Percentiles rank a stretch among this genome's conserved stretches.
These are phyloP conservation scores for Leucophora obtusa DNA, from an alignment of 2,888 invertebrate species.

Conservation along the genomic window DNA sequence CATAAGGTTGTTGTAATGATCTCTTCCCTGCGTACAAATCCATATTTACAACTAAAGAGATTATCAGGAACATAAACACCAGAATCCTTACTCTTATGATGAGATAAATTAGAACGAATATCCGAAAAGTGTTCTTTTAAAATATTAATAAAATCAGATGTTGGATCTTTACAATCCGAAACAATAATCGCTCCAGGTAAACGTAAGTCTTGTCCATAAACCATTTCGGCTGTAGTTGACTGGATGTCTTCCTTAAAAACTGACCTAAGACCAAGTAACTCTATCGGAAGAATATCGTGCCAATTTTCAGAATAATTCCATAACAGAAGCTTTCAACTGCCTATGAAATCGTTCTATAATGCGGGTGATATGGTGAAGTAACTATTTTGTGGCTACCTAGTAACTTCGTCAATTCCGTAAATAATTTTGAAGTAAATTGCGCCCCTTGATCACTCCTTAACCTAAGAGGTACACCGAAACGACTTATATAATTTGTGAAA, in stretches of 20 bases:
- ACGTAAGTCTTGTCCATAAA: not conserved
- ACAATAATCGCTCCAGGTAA: not conserved
- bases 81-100: not conserved
- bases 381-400: too few species aligned
- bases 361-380: too few species aligned
- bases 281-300: too few species aligned
- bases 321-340: too few species aligned
- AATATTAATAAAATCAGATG: not conserved
- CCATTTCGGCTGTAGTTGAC: not conserved
- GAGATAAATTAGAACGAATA: too few species aligned
- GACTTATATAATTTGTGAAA: too few species aligned
- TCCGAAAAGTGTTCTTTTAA: not conserved
- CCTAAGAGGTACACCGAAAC: too few species aligned
- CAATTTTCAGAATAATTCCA: too few species aligned
- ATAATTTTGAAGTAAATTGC: too few species aligned
- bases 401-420: too few species aligned
- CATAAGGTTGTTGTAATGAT: not conserved
- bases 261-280: not conserved
- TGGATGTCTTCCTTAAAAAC: not conserved
- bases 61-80: not conserved
- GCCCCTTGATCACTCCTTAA: too few species aligned
- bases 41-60: constrained; percentile 9
- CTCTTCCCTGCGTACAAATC: not conserved
- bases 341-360: too few species aligned
- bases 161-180: not conserved